phyloP scores from a whole-genome alignment of 2,888 invertebrate genomes.

The Pachliopta kotzebuea region DNA sequence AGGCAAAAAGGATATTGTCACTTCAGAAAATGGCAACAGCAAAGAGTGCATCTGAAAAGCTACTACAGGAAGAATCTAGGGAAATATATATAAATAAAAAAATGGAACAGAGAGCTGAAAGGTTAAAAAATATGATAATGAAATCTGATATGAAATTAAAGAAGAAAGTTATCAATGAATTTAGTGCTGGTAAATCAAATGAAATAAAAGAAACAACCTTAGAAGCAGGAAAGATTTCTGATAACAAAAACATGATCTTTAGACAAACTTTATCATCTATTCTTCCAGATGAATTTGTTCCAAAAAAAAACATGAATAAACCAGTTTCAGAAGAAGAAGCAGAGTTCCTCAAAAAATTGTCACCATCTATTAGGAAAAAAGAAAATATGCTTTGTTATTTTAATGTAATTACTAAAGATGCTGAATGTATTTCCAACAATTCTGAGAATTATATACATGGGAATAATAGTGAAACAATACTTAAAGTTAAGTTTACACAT shows the following conservation, averaged over 20 bases:
- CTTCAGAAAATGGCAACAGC: conserved; percentile 83
- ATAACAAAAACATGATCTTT: conserved; percentile 22
- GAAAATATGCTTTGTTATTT: conserved; percentile 83
- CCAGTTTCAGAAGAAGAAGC: conserved; percentile 54
- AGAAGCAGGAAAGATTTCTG: conserved; percentile 14
- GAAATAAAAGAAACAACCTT: conserved; percentile 11
- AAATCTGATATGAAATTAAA: conserved; percentile 44
- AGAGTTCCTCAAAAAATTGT: conserved; percentile 76
- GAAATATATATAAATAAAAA: conserved; percentile 79
- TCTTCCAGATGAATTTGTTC: conserved; percentile 36
- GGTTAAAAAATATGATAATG: conserved; percentile 72
- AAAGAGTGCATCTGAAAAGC: conserved; percentile 81
- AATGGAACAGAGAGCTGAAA: conserved; percentile 82
- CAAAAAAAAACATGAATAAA: conserved; percentile 34
- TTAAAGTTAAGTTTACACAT: conserved; percentile 60
- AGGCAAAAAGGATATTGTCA: conserved; percentile 72
- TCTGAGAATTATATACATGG: conserved; percentile 35
- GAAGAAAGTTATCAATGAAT: conserved; percentile 33
- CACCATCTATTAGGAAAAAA: conserved; percentile 80
- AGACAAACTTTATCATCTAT: conserved; percentile 25
- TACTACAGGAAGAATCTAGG: conserved; percentile 78
- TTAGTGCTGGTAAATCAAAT: conserved; percentile 12
- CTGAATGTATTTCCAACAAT: conserved; percentile 37
- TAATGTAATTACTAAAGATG: conserved; percentile 68
- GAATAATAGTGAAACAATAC: conserved; percentile 41